phyloP scores from a whole-genome alignment of 2,888 invertebrate genomes.

The Noctua pronuba region DNA sequence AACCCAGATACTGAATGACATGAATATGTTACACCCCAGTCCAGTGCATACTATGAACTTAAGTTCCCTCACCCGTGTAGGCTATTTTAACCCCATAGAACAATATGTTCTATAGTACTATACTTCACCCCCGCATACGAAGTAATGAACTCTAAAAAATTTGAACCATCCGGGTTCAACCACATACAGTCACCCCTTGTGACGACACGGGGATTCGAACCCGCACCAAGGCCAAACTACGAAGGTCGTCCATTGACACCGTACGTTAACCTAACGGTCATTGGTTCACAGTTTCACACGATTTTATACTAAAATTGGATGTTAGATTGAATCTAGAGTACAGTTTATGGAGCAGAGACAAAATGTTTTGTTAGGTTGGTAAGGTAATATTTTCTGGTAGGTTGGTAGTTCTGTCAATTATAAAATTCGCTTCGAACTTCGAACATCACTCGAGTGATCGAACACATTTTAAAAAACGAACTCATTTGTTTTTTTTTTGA shows the following conservation, averaged over 20 bases:
- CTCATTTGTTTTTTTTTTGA: not conserved
- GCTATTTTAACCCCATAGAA: slow-evolving; percentile 19
- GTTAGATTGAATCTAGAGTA: slow-evolving; percentile 10
- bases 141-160: slow-evolving; percentile 43
- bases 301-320: slow-evolving; percentile 28
- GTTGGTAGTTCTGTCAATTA: slow-evolving; percentile 7
- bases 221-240: slow-evolving; percentile 60
- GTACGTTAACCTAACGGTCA: slow-evolving; percentile 58
- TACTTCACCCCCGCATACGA: slow-evolving; percentile 8
- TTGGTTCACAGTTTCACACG: slow-evolving; percentile 52
- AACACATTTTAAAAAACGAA: not conserved
- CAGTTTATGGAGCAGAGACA: slow-evolving; percentile 9
- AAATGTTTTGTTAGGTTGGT: slow-evolving; percentile 12
- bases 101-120: not conserved
- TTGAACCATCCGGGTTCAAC: slow-evolving; percentile 53
- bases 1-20: not conserved
- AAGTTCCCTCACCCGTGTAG: not conserved
- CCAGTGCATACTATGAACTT: not conserved
- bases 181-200: slow-evolving; percentile 54
- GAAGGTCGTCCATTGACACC: slow-evolving; percentile 66
- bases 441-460: not conserved
- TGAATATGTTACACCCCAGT: not conserved
- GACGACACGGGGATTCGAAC: slow-evolving; percentile 64
- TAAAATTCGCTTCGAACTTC: not conserved
- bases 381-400: not conserved